Base-by-base conservation (phyloP, 2,888 invertebrate genomes). In the Ochropacha duplaris region DNA sequence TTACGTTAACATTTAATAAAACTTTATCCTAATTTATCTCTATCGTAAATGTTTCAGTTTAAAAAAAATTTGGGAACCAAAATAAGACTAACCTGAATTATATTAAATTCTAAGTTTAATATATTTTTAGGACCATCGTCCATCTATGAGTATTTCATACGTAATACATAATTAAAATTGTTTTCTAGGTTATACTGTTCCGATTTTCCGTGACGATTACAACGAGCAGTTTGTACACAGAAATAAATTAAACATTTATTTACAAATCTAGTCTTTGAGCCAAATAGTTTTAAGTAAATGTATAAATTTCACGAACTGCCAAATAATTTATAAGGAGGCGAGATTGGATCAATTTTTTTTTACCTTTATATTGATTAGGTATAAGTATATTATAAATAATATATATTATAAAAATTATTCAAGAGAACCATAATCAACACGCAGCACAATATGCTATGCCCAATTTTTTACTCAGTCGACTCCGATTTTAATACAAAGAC, bases 401-500 rank as follows among this genome's bases (percentile, higher is more conserved):
- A 6, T 31, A 12, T 11, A 5, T 31, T 12, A 12, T 12, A 31
- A 31, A 31, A 31, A 1, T 11, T 31, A 11, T 31, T 64, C 57
- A 66, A 68, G 66, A 72, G 82, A 78, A 81, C 76, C 76, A 69
- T 64, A 60, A 60, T 66, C 60, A 60, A 59, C 63, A 67, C 60
- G 66, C 60, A 71, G 61, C 58, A 19, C 55, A 61, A 60, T 74
- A 69, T 60, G 60, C 60, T 52, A 28, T 57, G 66, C 65, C 68
- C 64, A 70, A 64, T 74, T 82, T 78, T 80, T 76, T 79, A 68
- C 66, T 58, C 68, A 68, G 65, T 69, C 71, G 62, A 66, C 68
- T 81, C 86, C 79, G 88, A 90, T 91, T 90, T 90, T 89, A 90
- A 90, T 91, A 90, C 88, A 90, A 91, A 90, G 91, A 90, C 92